Conservation (phyloP, 2,888 invertebrate species). For the Malacosoma neustria region DNA sequence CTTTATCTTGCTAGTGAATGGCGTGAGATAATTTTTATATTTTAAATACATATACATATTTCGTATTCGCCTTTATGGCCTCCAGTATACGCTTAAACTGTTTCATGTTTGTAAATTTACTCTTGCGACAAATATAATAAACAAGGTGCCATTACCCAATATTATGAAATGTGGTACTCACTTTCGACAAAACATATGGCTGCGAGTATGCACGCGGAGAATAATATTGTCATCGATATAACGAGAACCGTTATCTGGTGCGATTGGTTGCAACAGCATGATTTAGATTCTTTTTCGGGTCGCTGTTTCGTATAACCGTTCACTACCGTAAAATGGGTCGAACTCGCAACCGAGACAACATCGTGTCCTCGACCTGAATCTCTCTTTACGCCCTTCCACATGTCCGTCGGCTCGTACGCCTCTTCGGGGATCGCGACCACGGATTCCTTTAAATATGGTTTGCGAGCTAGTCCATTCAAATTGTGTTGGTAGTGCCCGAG, state of each 20-base stretch:
- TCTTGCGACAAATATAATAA: background rate
- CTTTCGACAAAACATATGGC: slow-evolving; percentile 90
- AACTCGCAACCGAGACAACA: slow-evolving; percentile 85
- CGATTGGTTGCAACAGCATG: slow-evolving; percentile 83
- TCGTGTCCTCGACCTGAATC: slow-evolving; percentile 73
- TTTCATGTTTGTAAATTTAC: background rate
- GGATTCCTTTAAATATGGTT: slow-evolving; percentile 37
- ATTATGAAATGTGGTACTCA: slow-evolving; percentile 65
- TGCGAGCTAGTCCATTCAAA: slow-evolving; percentile 45
- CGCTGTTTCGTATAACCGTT: slow-evolving; percentile 82
- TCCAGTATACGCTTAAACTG: background rate
- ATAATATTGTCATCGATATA: slow-evolving; percentile 86
- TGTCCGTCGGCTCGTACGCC: slow-evolving; percentile 44
- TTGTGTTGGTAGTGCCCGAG: slow-evolving; percentile 46
- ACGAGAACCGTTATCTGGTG: slow-evolving; percentile 89
- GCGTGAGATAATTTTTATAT: background rate
- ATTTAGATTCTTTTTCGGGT: slow-evolving; percentile 74
- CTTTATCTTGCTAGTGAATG: background rate
- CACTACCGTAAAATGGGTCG: slow-evolving; percentile 90
- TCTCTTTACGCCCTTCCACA: slow-evolving; percentile 65
- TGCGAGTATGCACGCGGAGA: slow-evolving; percentile 85
- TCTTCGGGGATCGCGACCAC: slow-evolving; percentile 63
- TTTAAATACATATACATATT: background rate
- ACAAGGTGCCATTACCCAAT: background rate
- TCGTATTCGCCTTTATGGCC: background rate